These are phyloP conservation scores for Ranitomeya imitator DNA, from an alignment of 2,113 vertebrate species.

Conservation along the genomic window DNA sequence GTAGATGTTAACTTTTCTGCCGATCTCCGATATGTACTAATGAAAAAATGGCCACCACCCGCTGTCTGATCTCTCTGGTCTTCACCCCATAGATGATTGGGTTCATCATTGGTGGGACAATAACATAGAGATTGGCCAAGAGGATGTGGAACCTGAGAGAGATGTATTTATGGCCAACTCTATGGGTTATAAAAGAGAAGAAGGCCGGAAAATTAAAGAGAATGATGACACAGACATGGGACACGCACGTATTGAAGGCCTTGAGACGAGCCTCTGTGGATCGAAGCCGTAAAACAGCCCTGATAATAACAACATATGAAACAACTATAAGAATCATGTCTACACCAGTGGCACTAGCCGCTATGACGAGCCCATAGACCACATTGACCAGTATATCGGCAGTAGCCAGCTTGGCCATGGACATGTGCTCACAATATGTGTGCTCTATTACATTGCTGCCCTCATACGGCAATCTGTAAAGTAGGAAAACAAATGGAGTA, in stretches of 20 bases:
- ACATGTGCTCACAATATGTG: conserved; percentile 20
- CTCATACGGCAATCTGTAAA: not conserved
- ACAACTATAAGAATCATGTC: conserved; percentile 34
- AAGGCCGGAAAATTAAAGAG: conserved; percentile 61
- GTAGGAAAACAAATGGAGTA: not conserved
- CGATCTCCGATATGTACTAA: not conserved
- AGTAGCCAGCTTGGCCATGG: conserved; percentile 12
- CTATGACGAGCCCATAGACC: conserved; percentile 34
- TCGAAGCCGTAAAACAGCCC: conserved; percentile 26
- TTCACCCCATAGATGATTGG: conserved; percentile 64
- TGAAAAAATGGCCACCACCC: not conserved
- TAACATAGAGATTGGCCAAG: conserved; percentile 60
- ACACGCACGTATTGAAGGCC: conserved; percentile 60
- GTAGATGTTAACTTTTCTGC: no score
- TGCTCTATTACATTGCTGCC: not conserved
- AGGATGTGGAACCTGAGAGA: conserved; percentile 60
- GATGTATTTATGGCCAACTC: conserved; percentile 58
- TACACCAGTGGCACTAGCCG: not conserved
- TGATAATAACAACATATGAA: conserved; percentile 35
- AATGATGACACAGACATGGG: conserved; percentile 62
- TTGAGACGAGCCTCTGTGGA: conserved; percentile 59
- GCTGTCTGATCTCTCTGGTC: conserved; percentile 62
- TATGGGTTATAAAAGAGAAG: conserved; percentile 63
- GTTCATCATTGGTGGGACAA: conserved; percentile 62
- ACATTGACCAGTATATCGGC: conserved; percentile 37